Conservation (phyloP, 2,888 invertebrate genomes). For the Scaptomyza flava region DNA sequence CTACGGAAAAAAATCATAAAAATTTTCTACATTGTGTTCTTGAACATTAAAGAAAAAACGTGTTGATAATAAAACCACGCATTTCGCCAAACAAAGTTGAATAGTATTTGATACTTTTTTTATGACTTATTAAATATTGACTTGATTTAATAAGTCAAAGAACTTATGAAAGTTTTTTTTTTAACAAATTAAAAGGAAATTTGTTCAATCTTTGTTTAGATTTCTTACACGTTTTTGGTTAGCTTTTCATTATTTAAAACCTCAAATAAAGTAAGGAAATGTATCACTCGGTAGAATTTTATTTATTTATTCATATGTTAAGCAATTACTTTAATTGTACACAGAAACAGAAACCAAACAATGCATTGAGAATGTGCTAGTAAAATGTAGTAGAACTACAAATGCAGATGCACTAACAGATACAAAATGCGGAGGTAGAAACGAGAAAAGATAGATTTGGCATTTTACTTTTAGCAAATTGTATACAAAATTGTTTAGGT, state of each 20-base stretch:
- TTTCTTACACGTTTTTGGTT: no score
- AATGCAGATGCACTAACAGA: background rate
- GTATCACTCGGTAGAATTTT: background rate
- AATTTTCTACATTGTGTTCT: constrained; percentile 1
- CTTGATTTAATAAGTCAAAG: no score
- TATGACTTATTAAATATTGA: no score
- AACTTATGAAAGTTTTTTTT: no score
- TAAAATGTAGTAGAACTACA: constrained; percentile 39
- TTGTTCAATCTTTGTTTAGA: no score
- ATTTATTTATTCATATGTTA: constrained; percentile 27
- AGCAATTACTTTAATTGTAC: constrained; percentile 21
- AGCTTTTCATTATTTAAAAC: no score
- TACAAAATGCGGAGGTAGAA: constrained; percentile 4
- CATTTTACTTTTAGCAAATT: constrained; percentile 73
- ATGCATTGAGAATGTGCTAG: constrained; percentile 37
- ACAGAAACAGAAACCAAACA: constrained; percentile 9
- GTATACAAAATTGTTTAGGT: constrained; percentile 71
- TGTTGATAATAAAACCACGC: constrained; percentile 7
- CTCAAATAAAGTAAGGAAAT: no score
- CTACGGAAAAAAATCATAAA: constrained; percentile 2
- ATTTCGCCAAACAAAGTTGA: background rate
- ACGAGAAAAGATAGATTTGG: constrained; percentile 52
- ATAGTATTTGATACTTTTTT: no score
- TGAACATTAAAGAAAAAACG: background rate
- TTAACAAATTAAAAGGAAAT: no score